Evolutionary conservation across 2,797 vertebrate genomes (phyloP), one percentile per base, ranked within the genome.

Genomic region (Allochrocebus solatus): DNA sequence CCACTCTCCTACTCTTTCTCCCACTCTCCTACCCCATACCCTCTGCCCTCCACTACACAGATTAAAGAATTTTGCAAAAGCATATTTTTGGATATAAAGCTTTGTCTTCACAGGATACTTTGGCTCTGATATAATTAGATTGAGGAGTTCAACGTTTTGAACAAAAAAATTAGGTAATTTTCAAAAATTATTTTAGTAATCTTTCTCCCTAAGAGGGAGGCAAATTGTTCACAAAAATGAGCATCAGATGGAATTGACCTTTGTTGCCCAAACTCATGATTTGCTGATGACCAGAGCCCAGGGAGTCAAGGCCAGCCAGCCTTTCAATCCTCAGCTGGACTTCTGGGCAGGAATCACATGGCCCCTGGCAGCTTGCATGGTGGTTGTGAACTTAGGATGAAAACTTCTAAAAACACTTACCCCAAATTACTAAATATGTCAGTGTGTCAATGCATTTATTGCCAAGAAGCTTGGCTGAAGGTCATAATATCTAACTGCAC

Each of bases 101-200:
- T 97, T 91, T 97, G 95, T 86, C 92, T 93, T 90, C 84, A 93
- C 39, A 95, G 84, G 92, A 89, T 93, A 90, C 97, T 96, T 96
- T 96, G 96, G 95, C 84, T 95, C 83, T 89, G 67, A 91, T 30
- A 95, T 48, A 93, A 96, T 95, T 81, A 95, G 53, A 90, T 26
- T 92, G 78, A 97, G 59, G 61, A 94, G 89, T 93, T 57, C 79
- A 75, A 85, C 24, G 86, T 94, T 93, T n/a, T 89, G 55, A 97
- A 95, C 28, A 86, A 88, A 93, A 55, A 74, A 95, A 78, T 61
- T 33, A 95, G 74, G 53, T 81, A 78, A 92, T 95, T 82, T 55
- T 76, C 88, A 93, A 96, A 91, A 87, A 39, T 72, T 10, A 81
- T 75, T 89, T 87, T 61, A 95, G 76, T 53, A 80, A 74, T 82